Percentiles rank a stretch among this genome's conserved stretches.
Conservation (phyloP, 2,888 invertebrate species). For the Hofmannophila pseudospretella region DNA sequence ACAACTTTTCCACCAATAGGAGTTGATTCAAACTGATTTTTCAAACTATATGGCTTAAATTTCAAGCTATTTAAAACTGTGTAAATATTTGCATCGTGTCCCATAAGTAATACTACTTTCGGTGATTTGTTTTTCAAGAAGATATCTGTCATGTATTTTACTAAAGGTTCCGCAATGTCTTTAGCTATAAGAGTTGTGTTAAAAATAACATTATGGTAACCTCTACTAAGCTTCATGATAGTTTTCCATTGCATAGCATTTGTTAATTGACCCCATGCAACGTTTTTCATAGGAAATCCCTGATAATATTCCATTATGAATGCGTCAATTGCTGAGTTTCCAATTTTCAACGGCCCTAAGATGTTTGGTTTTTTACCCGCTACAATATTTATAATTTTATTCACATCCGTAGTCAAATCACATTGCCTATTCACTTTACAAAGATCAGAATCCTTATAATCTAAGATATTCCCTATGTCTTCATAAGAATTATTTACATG, state of each 20-base stretch:
- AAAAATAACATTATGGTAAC: conserved; percentile 56
- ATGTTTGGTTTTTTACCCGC: conserved; percentile 46
- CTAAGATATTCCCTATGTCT: conserved; percentile 43
- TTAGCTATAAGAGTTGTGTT: conserved; percentile 49
- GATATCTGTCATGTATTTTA: conserved; percentile 40
- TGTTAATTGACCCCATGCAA: conserved; percentile 55
- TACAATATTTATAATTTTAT: conserved; percentile 30
- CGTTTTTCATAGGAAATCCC: conserved; percentile 42
- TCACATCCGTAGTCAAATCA: conserved; percentile 40
- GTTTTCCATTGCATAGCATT: conserved; percentile 34
- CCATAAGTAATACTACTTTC: conserved; percentile 52
- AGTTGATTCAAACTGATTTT: conserved; percentile 41
- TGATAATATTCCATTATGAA: conserved; percentile 65
- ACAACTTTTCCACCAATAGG: conserved; percentile 62
- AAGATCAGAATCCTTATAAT: conserved; percentile 46
- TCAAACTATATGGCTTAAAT: conserved; percentile 40
- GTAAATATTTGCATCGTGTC: conserved; percentile 62
- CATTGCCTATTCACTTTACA: conserved; percentile 44
- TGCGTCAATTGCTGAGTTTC: conserved; percentile 55
- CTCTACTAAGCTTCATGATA: conserved; percentile 38
- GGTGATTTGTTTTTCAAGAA: conserved; percentile 30
- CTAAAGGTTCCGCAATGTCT: conserved; percentile 48
- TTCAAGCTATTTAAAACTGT: conserved; percentile 44
- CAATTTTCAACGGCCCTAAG: conserved; percentile 54
- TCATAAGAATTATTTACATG: conserved; percentile 40